Evolutionary conservation across 1,140 invertebrate species (phyloP).

Genomic region (Asbolus verrucosus): DNA sequence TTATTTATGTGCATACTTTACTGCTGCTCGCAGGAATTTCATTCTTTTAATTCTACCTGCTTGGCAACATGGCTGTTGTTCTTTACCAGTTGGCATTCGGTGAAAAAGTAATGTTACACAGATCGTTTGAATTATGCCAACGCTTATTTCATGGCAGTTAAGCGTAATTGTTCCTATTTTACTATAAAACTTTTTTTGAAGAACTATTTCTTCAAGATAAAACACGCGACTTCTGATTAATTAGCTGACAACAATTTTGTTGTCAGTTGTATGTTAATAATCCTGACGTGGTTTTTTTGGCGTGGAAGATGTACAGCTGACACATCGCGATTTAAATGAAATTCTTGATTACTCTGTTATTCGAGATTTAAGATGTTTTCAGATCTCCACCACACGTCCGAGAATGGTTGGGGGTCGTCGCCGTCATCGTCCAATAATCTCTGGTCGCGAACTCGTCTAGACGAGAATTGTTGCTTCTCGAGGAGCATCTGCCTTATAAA

Average conservation of each 20-base stretch:
- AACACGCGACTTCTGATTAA: background rate
- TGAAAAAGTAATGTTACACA: slow-evolving; percentile 39
- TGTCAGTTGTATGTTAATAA: too few relatives aligned
- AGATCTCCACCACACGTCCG: slow-evolving; percentile 17
- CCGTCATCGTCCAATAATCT: slow-evolving; percentile 36
- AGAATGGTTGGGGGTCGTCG: slow-evolving; percentile 23
- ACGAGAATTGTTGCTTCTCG: slow-evolving; percentile 29
- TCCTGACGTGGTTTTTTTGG: too few relatives aligned
- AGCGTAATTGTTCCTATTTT: slow-evolving; percentile 32
- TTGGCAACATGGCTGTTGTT: slow-evolving; percentile 33
- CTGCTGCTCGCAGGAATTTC: slow-evolving; percentile 37
- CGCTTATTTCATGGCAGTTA: slow-evolving; percentile 35
- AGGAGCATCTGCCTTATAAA: slow-evolving; percentile 24
- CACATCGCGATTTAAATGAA: background rate
- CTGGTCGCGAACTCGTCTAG: slow-evolving; percentile 36
- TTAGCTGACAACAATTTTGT: background rate
- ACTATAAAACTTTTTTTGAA: slow-evolving; percentile 10
- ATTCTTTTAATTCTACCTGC: slow-evolving; percentile 38
- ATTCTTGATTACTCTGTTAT: slow-evolving; percentile 26
- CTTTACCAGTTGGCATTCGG: slow-evolving; percentile 36
- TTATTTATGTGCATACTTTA: slow-evolving; percentile 38
- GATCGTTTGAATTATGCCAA: slow-evolving; percentile 39
- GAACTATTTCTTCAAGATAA: background rate
- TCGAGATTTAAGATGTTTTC: slow-evolving; percentile 17
- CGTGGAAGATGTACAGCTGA: background rate